Conservation (phyloP, 2,888 invertebrate genomes). For the Eucera pruinosa region DNA sequence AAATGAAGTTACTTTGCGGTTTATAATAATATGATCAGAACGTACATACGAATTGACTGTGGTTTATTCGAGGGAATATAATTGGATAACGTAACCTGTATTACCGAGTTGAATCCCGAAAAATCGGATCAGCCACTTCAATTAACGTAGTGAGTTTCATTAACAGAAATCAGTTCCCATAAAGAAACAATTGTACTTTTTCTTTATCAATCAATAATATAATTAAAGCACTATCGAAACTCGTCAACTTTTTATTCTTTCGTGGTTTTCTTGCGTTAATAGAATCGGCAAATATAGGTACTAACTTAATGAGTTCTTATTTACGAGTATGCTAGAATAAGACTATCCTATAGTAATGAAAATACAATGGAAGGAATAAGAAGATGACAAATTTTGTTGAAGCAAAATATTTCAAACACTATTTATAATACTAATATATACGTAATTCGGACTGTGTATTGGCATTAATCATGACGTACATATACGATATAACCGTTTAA, state of each 20-base stretch:
- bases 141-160: constrained; percentile 5
- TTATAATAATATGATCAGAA: constrained; percentile 1
- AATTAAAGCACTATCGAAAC: not conserved
- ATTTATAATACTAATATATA: no score
- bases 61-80: not conserved
- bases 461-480: no score
- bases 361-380: no score
- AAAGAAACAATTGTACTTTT: not conserved
- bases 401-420: no score
- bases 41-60: not conserved
- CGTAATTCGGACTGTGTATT: no score
- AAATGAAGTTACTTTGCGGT: constrained; percentile 20
- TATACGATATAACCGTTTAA: no score
- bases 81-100: not conserved
- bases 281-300: no score
- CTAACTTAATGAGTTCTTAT: no score
- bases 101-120: not conserved
- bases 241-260: not conserved
- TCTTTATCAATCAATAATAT: not conserved
- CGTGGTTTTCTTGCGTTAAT: no score
- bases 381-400: no score
- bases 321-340: no score
- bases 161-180: not conserved
- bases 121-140: constrained; percentile 11
- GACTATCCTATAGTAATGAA: no score